A percentile compares a stretch with the other conserved stretches of the same genome.
These are phyloP conservation scores for Nomada flava DNA, from an alignment of 2,888 invertebrate genomes.

Conservation along the genomic window DNA sequence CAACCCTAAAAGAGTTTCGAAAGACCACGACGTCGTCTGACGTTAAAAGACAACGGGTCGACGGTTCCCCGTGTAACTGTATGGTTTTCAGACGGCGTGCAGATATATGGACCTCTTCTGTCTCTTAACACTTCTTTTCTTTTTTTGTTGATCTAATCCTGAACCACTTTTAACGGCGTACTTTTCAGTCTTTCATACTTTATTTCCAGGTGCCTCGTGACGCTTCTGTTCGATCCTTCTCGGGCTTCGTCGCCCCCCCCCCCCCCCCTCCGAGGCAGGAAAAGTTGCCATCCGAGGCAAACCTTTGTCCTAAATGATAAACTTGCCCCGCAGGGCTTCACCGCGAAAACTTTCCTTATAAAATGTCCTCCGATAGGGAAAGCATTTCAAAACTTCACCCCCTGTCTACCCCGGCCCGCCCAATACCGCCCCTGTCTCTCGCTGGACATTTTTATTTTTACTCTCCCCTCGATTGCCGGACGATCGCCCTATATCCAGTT, in stretches of 20 bases:
- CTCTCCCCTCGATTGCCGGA: slow-evolving; percentile 30
- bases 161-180: background rate
- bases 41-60: slow-evolving; percentile 60
- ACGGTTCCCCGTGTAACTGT: slow-evolving; percentile 61
- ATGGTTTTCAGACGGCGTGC: slow-evolving; percentile 45
- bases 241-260: background rate
- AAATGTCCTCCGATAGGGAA: slow-evolving; percentile 75
- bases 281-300: slow-evolving; percentile 62
- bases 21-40: slow-evolving; percentile 49
- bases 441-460: slow-evolving; percentile 49
- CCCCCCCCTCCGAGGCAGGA: background rate
- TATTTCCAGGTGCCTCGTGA: background rate
- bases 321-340: slow-evolving; percentile 74
- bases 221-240: background rate
- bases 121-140: background rate
- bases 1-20: slow-evolving; percentile 53
- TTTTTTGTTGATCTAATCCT: background rate
- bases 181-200: background rate
- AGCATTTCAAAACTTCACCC: slow-evolving; percentile 72
- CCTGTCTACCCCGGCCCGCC: slow-evolving; percentile 28
- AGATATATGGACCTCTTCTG: slow-evolving; percentile 37
- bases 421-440: slow-evolving; percentile 16
- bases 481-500: slow-evolving; percentile 10
- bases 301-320: slow-evolving; percentile 80
- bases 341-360: slow-evolving; percentile 75